A percentile compares a stretch with the other conserved stretches of the same genome.
Conservation (phyloP, 2,888 invertebrate genomes). For the Ashinkailepas kermadecensis region DNA sequence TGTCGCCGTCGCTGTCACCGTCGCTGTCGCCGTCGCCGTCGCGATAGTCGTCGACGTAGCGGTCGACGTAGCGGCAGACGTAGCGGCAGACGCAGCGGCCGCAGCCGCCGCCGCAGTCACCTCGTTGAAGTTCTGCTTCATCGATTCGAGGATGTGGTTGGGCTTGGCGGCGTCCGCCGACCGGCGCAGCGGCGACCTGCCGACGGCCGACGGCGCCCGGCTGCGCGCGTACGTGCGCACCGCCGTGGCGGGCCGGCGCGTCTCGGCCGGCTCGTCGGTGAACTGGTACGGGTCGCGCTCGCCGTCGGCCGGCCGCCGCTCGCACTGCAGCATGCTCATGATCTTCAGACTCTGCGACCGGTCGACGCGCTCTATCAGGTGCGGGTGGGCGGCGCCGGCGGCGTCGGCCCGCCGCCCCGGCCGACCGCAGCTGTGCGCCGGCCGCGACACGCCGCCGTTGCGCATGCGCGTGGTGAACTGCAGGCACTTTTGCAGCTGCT, state of each 20-base stretch:
- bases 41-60: too few species aligned
- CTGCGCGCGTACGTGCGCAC: neutral
- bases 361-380: neutral
- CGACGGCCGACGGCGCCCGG: neutral
- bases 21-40: too few species aligned
- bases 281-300: slow-evolving; percentile 13
- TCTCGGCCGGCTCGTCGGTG: neutral
- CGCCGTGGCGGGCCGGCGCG: neutral
- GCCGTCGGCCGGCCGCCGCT: neutral
- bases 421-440: neutral
- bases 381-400: neutral
- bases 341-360: neutral
- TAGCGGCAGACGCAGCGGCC: neutral
- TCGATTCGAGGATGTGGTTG: slow-evolving; percentile 10
- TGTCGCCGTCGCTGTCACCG: too few species aligned
- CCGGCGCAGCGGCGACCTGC: neutral
- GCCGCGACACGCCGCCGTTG: slow-evolving; percentile 16
- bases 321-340: slow-evolving; percentile 2
- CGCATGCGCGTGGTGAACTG: slow-evolving; percentile 16
- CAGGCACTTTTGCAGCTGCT: slow-evolving; percentile 13
- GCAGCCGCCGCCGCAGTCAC: neutral
- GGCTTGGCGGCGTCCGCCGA: neutral
- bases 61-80: neutral
- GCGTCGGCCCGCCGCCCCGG: neutral
- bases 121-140: slow-evolving; percentile 19